Evolutionary conservation across 2,888 invertebrate species (phyloP).

Genomic region (Linyphia triangularis): DNA sequence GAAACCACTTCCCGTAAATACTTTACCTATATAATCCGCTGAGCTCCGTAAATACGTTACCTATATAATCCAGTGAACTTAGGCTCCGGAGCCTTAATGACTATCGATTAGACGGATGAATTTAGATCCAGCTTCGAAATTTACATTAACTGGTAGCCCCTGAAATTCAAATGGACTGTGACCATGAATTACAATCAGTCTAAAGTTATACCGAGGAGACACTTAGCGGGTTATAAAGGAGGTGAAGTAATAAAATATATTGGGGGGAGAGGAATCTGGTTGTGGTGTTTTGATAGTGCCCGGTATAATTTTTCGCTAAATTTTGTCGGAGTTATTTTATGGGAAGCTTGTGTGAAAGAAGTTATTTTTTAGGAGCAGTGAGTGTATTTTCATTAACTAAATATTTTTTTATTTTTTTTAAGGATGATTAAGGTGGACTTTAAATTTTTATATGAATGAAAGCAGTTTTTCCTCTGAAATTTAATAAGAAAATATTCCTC

Average conservation of each 20-base stretch:
- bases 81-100: conserved; percentile 39
- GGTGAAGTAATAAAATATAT: conserved; percentile 52
- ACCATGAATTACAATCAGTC: conserved; percentile 68
- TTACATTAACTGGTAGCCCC: conserved; percentile 58
- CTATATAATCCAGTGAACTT: conserved; percentile 51
- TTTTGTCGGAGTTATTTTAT: neutral
- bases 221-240: conserved; percentile 14
- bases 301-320: conserved; percentile 52
- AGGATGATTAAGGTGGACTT: no score
- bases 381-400: no score
- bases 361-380: no score
- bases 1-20: neutral
- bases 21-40: conserved; percentile 45
- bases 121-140: conserved; percentile 45
- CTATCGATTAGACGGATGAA: conserved; percentile 68
- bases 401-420: no score
- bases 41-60: conserved; percentile 39
- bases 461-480: no score
- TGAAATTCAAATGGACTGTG: conserved; percentile 61
- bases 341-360: neutral
- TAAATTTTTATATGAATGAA: no score
- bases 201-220: conserved; percentile 22
- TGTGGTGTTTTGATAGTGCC: conserved; percentile 33
- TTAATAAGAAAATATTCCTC: no score
- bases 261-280: conserved; percentile 3